phyloP scores from a whole-genome alignment of 2,113 vertebrate genomes.

The Tachysurus vachellii region DNA sequence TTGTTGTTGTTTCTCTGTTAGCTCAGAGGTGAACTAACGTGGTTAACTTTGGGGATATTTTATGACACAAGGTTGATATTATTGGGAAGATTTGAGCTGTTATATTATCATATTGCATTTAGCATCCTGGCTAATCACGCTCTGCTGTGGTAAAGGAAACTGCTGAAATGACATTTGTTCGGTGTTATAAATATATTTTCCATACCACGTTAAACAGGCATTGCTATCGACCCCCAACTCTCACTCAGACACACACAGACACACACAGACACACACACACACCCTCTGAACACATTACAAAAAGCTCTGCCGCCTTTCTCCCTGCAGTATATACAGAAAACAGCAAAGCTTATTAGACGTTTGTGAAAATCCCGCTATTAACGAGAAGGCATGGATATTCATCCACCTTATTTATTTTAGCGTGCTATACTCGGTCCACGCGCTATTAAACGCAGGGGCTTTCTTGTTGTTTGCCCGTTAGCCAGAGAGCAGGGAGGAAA shows the following conservation, averaged over 20 bases:
- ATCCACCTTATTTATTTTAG: constrained; percentile 49
- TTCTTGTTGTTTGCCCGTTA: constrained; percentile 43
- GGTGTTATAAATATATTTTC: background rate
- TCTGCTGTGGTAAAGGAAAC: background rate
- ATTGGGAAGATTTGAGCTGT: background rate
- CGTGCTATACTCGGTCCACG: constrained; percentile 41
- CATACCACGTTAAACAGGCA: constrained; percentile 12
- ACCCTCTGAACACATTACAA: constrained; percentile 40
- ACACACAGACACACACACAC: constrained; percentile 49
- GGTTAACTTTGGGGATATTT: background rate
- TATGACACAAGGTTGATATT: background rate
- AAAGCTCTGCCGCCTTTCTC: constrained; percentile 36
- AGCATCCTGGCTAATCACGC: no score
- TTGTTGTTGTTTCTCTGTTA: no score
- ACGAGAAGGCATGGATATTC: constrained; percentile 46
- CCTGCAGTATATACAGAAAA: constrained; percentile 45
- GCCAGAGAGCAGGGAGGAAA: constrained; percentile 47
- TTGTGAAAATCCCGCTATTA: constrained; percentile 49
- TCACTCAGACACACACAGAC: constrained; percentile 53
- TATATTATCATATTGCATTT: no score
- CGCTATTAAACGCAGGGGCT: constrained; percentile 30
- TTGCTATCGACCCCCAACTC: background rate
- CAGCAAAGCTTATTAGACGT: background rate
- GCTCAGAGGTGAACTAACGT: background rate
- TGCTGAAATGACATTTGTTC: background rate